These are phyloP conservation scores for Edolisoma coerulescens DNA, from an alignment of 2,113 vertebrate species.

Conservation along the genomic window DNA sequence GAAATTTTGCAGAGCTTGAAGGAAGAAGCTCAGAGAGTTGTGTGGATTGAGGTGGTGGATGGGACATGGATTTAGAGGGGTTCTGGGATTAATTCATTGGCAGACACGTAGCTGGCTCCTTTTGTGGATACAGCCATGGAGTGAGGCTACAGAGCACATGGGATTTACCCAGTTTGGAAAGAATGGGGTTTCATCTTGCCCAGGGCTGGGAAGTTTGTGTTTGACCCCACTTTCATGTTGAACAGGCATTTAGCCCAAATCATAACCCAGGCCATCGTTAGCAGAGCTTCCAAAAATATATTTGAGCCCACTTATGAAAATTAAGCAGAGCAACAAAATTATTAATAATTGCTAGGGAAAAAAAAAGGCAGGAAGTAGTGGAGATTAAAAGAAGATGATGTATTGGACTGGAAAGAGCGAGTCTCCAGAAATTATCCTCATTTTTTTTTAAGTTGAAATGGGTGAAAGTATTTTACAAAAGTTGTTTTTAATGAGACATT, in stretches of 20 bases:
- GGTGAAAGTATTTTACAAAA: slow-evolving; percentile 66
- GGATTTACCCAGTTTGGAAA: not conserved
- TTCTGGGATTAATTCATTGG: not conserved
- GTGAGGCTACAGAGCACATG: not conserved
- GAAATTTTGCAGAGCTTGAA: not conserved
- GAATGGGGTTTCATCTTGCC: not conserved
- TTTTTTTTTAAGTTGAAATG: slow-evolving; percentile 62
- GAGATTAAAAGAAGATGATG: slow-evolving; percentile 62
- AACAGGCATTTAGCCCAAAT: not conserved
- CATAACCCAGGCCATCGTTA: not conserved
- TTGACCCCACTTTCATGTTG: not conserved
- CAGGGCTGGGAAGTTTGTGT: not conserved
- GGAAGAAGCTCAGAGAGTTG: not conserved
- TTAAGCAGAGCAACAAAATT: slow-evolving; percentile 50
- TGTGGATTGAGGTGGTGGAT: too few species aligned
- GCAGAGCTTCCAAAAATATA: slow-evolving; percentile 19
- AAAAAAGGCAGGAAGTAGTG: not conserved
- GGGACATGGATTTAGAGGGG: not conserved
- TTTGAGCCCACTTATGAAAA: slow-evolving; percentile 38
- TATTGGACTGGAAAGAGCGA: slow-evolving; percentile 54
- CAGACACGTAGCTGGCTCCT: not conserved
- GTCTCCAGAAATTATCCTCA: slow-evolving; percentile 64
- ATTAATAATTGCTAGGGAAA: slow-evolving; percentile 42
- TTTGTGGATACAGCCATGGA: not conserved
- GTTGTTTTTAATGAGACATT: slow-evolving; percentile 65